Evolutionary conservation across 2,888 invertebrate species (phyloP).

Genomic region (Dromius quadrimaculatus): DNA sequence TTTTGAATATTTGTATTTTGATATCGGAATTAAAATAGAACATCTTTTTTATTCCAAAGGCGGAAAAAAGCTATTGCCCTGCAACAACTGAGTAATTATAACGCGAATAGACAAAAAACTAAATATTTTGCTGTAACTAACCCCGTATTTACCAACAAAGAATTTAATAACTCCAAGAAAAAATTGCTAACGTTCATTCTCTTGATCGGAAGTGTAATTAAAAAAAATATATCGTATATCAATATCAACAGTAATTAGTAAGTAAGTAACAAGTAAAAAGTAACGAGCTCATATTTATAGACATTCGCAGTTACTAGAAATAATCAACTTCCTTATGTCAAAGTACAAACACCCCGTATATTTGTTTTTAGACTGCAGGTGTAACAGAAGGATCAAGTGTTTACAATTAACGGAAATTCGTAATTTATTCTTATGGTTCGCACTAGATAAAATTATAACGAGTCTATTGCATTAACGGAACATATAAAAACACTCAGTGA

Average conservation of each 20-base stretch:
- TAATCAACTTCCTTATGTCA: slow-evolving; percentile 13
- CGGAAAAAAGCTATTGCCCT: too few species aligned
- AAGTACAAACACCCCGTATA: slow-evolving; percentile 18
- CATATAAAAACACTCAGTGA: slow-evolving; percentile 52
- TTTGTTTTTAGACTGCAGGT: slow-evolving; percentile 21
- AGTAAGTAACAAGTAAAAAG: neutral
- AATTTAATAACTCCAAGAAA: slow-evolving; percentile 3
- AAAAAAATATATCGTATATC: neutral
- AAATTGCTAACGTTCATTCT: slow-evolving; percentile 7
- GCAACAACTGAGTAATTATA: too few species aligned
- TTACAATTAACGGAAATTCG: slow-evolving; percentile 50
- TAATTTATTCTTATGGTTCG: slow-evolving; percentile 47
- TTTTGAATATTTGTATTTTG: too few species aligned
- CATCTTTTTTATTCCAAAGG: too few species aligned
- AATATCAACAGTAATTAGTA: slow-evolving; percentile 28
- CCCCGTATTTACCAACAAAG: slow-evolving; percentile 28
- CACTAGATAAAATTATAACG: slow-evolving; percentile 50
- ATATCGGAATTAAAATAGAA: too few species aligned
- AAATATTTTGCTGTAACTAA: slow-evolving; percentile 24
- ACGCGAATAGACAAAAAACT: too few species aligned
- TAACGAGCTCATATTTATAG: neutral
- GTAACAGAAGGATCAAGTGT: slow-evolving; percentile 10
- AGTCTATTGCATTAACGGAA: slow-evolving; percentile 41
- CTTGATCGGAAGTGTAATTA: slow-evolving; percentile 2
- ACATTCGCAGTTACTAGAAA: slow-evolving; percentile 11